These are phyloP conservation scores for Athene noctua DNA, from an alignment of 2,113 vertebrate species.

Conservation along the genomic window DNA sequence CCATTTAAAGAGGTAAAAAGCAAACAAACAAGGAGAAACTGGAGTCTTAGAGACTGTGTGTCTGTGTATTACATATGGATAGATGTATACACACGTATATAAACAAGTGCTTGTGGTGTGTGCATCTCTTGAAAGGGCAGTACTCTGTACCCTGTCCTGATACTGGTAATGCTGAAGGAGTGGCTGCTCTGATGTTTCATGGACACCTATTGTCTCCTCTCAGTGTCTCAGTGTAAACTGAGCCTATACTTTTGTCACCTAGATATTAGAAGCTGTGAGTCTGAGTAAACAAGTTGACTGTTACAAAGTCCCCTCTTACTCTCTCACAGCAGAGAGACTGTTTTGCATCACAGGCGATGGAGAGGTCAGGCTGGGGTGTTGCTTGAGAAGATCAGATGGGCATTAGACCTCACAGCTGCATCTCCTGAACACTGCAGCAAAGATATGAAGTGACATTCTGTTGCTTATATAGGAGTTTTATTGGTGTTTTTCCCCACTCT, in stretches of 20 bases:
- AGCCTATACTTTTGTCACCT: not conserved
- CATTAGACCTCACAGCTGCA: not conserved
- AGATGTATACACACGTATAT: not conserved
- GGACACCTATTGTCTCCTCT: not conserved
- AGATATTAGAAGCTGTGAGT: not conserved
- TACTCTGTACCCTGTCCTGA: not conserved
- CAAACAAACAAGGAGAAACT: not conserved
- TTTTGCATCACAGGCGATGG: not conserved
- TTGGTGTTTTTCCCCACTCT: not conserved
- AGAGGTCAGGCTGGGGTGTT: not conserved
- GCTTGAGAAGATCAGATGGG: not conserved
- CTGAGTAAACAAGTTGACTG: not conserved
- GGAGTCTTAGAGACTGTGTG: not conserved
- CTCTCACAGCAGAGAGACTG: not conserved
- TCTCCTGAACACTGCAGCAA: not conserved
- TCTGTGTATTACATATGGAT: not conserved
- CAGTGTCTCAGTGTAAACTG: not conserved
- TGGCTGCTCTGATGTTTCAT: not conserved
- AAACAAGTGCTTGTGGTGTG: not conserved
- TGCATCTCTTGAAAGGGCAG: not conserved
- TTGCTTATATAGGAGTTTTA: rapidly evolving
- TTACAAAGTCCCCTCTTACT: not conserved
- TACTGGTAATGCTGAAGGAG: not conserved
- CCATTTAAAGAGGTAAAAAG: not conserved
- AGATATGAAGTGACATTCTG: not conserved